These are phyloP conservation scores for Peromyscus nudipes DNA, from an alignment of 2,797 vertebrate genomes.

Conservation along the genomic window DNA sequence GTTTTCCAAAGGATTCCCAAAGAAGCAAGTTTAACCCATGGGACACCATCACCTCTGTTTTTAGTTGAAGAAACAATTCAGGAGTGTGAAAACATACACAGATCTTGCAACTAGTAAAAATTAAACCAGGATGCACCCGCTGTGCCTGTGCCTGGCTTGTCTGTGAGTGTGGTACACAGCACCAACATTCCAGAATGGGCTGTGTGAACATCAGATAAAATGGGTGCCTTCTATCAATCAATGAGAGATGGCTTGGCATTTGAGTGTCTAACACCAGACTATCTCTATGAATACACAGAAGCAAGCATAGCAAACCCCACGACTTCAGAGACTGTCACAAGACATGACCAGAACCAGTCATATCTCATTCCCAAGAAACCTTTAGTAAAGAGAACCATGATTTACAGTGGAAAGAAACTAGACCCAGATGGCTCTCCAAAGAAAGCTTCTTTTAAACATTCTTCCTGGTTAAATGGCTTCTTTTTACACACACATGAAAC, in stretches of 20 bases:
- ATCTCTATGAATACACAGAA: neutral
- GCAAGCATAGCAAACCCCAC: neutral
- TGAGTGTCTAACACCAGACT: neutral
- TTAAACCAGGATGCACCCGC: neutral
- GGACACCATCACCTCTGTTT: neutral
- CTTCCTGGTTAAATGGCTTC: constrained; percentile 42
- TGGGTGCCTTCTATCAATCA: neutral
- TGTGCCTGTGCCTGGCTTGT: neutral
- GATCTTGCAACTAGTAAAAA: neutral
- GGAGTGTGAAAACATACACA: neutral
- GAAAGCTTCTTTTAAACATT: neutral
- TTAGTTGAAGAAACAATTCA: constrained; percentile 42
- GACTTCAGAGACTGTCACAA: constrained; percentile 38
- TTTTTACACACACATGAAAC: constrained; percentile 15
- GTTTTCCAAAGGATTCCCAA: constrained; percentile 44
- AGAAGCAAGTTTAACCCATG: neutral
- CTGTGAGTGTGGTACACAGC: neutral
- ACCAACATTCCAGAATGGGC: neutral
- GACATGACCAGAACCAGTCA: neutral
- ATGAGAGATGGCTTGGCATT: neutral
- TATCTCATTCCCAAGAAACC: neutral
- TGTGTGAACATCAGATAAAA: neutral
- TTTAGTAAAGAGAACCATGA: neutral
- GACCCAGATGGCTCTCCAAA: neutral
- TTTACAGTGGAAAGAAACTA: neutral